Base-by-base conservation (phyloP, 2,888 invertebrate genomes). In the Pyrochroa serraticornis region DNA sequence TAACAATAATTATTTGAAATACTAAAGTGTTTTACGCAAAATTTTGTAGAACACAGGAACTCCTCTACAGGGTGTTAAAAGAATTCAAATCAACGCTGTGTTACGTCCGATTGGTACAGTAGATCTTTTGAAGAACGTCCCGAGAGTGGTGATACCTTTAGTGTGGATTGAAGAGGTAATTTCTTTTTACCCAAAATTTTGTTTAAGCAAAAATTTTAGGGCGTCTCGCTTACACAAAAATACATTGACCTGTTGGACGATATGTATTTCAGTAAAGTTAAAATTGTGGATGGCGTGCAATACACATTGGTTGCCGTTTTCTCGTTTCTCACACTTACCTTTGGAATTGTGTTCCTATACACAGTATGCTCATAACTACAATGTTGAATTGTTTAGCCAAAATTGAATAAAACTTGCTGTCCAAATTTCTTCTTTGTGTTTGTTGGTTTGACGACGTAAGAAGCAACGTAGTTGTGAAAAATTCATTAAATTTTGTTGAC, bases 111-210 rank as follows among this genome's bases (percentile, higher is more conserved):
- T 87, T n/a, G 68, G 77, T 3, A 78, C 80, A 1, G 81, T 87
- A 8, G 45, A 64, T 3, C 41, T 68, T 6, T 86, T 87, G 0
- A 72, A 79, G 36, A 78, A 82, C 38, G 75, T 88, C 3, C 77
- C 80, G 7, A 80, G 82, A 0, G 79, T 83, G 0, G 72, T 89
- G 1, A 79, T 85, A 63, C 89, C 89, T 0, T 74, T 88, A 14
- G 72, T 88, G 22, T 89, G 89, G 89, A 70, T 89, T 8, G 87
- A 89, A 63, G 89, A 90, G 83, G 89, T 88, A 75, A 72, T 68
- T 60, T 47, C 1, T 39, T 14, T 39, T 6, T 39, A 7, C 3
- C 3, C 41, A 9, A 9, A 32, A 33, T n/a, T 42, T 32, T 33
- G 45, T 35, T 14, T 42, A 39, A 13, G 30, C 62, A 45, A 64